Conservation (phyloP, 2,797 vertebrate species). For the Neopelma chrysocephalum region DNA sequence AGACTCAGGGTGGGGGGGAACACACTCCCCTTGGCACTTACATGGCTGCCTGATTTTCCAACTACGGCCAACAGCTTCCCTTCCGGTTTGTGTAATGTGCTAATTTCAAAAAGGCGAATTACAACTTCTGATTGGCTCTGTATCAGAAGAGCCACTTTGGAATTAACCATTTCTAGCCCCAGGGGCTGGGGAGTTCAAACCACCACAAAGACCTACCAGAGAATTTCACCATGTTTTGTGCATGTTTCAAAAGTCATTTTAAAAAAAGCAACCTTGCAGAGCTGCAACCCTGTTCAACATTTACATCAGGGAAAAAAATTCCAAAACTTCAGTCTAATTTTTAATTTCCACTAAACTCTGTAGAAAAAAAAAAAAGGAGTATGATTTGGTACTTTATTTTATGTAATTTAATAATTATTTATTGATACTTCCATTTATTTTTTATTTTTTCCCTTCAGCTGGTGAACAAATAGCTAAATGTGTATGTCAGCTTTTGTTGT, state of each 20-base stretch:
- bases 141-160: no score
- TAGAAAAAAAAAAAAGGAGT: background rate
- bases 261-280: background rate
- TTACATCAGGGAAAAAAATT: background rate
- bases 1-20: no score
- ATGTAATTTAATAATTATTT: background rate
- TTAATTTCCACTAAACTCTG: background rate
- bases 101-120: no score
- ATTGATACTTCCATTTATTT: background rate
- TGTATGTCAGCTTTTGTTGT: background rate
- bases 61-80: no score
- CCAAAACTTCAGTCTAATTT: background rate
- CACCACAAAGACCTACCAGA: background rate
- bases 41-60: no score
- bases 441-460: background rate
- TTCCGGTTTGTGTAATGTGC: no score
- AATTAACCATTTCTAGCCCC: no score
- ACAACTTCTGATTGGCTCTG: no score
- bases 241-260: background rate
- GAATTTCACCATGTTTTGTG: background rate
- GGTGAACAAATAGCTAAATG: background rate
- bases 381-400: background rate
- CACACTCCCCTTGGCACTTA: no score
- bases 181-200: no score
- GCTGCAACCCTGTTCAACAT: background rate